A percentile compares a stretch with the other conserved stretches of the same genome.
These are phyloP conservation scores for Halictus rubicundus DNA, from an alignment of 1,140 invertebrate species.

Conservation along the genomic window DNA sequence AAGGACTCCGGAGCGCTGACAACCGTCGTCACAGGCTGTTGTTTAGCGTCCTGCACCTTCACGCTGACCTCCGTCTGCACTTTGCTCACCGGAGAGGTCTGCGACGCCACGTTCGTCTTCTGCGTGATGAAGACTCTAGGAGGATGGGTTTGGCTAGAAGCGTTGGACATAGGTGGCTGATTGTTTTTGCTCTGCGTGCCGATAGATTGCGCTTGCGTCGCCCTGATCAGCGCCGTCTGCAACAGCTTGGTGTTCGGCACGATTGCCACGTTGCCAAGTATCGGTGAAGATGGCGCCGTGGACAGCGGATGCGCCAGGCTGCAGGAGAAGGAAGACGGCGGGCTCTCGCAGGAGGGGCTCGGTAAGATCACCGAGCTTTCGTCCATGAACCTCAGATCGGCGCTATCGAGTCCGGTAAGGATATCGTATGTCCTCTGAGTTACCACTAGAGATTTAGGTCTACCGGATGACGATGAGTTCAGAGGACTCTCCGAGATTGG, in stretches of 20 bases:
- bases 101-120: constrained; percentile 78
- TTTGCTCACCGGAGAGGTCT: constrained; percentile 82
- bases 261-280: constrained; percentile 73
- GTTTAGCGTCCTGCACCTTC: constrained; percentile 79
- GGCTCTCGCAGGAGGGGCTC: constrained; percentile 88
- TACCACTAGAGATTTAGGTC: constrained; percentile 82
- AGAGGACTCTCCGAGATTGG: constrained; percentile 81
- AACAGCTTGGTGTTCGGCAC: constrained; percentile 82
- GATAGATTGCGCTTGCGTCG: constrained; percentile 79
- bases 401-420: constrained; percentile 88
- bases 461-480: constrained; percentile 81
- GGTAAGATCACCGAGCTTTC: constrained; percentile 92
- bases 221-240: constrained; percentile 86
- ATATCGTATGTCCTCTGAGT: constrained; percentile 86
- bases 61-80: constrained; percentile 87
- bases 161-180: constrained; percentile 70
- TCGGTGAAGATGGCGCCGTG: constrained; percentile 82
- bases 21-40: constrained; percentile 82
- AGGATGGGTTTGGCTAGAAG: constrained; percentile 77
- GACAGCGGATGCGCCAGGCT: constrained; percentile 78
- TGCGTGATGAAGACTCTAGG: constrained; percentile 79
- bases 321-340: constrained; percentile 84
- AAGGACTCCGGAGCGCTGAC: constrained; percentile 78
- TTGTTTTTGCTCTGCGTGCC: constrained; percentile 14
- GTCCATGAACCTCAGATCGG: constrained; percentile 93